Evolutionary conservation across 2,888 invertebrate genomes (phyloP).

Genomic region (Lypha dubia): DNA sequence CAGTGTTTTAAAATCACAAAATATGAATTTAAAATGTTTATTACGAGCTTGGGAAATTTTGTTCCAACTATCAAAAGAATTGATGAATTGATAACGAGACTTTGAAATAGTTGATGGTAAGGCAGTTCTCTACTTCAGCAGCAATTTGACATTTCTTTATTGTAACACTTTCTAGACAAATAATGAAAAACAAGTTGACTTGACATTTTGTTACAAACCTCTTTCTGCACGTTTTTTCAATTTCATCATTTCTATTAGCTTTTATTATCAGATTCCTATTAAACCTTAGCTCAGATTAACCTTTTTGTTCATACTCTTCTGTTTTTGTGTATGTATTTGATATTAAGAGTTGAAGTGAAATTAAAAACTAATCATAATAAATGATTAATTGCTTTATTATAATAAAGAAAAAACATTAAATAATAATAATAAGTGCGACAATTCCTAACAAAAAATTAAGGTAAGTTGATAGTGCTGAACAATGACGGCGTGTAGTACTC

Average conservation of each 20-base stretch:
- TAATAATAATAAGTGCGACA: background rate
- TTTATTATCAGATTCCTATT: constrained; percentile 32
- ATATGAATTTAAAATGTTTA: too few species aligned
- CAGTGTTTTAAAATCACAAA: too few species aligned
- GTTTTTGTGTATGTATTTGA: background rate
- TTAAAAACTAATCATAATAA: background rate
- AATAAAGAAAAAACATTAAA: background rate
- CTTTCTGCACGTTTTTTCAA: constrained; percentile 46
- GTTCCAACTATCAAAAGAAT: background rate
- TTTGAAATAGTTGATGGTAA: background rate
- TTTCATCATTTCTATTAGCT: background rate
- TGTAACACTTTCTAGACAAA: constrained; percentile 36
- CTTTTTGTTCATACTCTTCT: background rate
- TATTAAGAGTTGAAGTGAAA: constrained; percentile 19
- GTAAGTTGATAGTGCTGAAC: constrained; percentile 16
- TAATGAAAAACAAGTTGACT: background rate
- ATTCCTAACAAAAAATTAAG: background rate
- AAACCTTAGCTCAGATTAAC: constrained; percentile 2
- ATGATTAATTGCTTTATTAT: background rate
- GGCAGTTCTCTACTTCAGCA: background rate
- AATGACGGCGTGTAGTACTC: constrained; percentile 34
- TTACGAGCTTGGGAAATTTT: background rate
- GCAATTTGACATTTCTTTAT: constrained; percentile 15
- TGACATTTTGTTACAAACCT: constrained; percentile 38
- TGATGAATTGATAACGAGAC: background rate